Base-by-base conservation (phyloP, 30 jellyfish, hydroid and myxozoan species). In the Chironex yamaguchii region DNA sequence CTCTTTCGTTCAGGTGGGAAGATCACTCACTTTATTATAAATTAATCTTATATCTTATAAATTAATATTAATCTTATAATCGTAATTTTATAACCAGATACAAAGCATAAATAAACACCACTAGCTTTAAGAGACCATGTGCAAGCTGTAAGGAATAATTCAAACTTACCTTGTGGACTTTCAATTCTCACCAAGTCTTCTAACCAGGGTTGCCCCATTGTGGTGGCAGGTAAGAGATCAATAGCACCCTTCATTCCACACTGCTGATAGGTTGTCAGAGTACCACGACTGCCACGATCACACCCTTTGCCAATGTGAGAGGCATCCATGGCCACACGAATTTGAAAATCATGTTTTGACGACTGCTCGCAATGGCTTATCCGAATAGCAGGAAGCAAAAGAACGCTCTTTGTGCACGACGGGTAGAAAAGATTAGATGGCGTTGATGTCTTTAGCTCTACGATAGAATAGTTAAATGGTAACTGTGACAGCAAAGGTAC, bases 241-340 rank as follows among this genome's bases (percentile, higher is more conserved):
- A 62, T 67, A 49, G 68, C 87, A 23, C 66, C 90, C 2, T 67
- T 33, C 6, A 67, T 65, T 17, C 96, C 90, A 24, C 96, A 86
- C 50, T 77, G 89, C n/a, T 70, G 32, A 52, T 86, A 86, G 6
- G 67, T 67, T 51, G 79, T 76, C 1, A 6, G 25, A 31, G 58
- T 34, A 34, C 52, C 27, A 20, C 72, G 89, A 66, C 52, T 88
- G 24, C 85, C 65, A 65, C 96, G 76, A 62, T 86, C 96, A 75
- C 96, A 86, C 21, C 96, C 96, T 33, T 86, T 86, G 30, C 79
- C 36, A 6, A 86, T 89, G 70, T 54, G 76, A 51, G 96, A 74
- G 75, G 96, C 49, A 84, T 86, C 90, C 31, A 86, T 88, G 31
- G 64, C 70, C 20, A 84, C 90, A 21, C 25, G 76, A 48, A 86